Conservation (phyloP, 2,888 invertebrate species). For the Yponomeuta cagnagella region DNA sequence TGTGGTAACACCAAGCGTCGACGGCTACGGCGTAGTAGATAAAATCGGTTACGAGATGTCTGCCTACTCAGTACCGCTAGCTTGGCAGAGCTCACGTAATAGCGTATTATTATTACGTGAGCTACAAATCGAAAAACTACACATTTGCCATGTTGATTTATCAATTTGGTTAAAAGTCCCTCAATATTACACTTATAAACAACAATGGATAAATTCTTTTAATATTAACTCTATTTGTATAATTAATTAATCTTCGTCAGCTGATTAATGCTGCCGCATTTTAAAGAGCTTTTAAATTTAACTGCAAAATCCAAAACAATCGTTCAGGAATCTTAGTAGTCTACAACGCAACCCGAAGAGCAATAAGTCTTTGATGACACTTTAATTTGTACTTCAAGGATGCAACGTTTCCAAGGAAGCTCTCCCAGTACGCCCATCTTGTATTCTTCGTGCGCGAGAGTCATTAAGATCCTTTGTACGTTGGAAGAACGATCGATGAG, state of each 20-base stretch:
- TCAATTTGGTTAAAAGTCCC: not conserved
- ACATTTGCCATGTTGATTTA: not conserved
- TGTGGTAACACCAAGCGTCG: not conserved
- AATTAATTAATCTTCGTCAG: not conserved
- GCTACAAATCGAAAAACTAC: not conserved
- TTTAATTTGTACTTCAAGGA: slow-evolving; percentile 39
- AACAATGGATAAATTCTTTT: not conserved
- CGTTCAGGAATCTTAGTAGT: not conserved
- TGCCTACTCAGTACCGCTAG: not conserved
- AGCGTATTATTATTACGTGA: not conserved
- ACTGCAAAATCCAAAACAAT: not conserved
- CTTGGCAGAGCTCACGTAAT: not conserved
- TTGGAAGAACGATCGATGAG: slow-evolving; percentile 44
- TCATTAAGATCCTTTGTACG: slow-evolving; percentile 63
- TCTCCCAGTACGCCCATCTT: slow-evolving; percentile 43
- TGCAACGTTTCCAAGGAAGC: slow-evolving; percentile 44
- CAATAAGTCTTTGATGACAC: slow-evolving; percentile 28
- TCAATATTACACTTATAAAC: not conserved
- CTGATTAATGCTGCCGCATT: not conserved
- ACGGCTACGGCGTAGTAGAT: not conserved
- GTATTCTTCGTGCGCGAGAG: slow-evolving; percentile 51
- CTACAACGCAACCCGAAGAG: not conserved
- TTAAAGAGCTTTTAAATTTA: not conserved
- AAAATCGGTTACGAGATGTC: not conserved
- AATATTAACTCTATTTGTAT: not conserved